Evolutionary conservation across 2,113 vertebrate species (phyloP).

Genomic region (Marcusenius ussheri): DNA sequence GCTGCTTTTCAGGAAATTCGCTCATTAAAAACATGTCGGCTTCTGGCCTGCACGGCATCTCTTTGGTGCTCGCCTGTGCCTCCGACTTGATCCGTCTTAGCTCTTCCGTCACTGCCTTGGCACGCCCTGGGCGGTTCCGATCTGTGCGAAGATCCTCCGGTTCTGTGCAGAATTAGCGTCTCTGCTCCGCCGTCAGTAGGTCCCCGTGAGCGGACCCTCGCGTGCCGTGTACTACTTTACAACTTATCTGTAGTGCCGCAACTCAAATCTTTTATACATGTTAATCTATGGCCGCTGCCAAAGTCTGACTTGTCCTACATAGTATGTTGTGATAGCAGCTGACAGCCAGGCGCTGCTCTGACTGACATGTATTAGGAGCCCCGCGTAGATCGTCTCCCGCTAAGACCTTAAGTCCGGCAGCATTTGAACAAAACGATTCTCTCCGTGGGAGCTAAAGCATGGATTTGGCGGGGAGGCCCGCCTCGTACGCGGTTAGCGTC

Average conservation of each 20-base stretch:
- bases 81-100: background rate
- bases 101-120: background rate
- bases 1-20: background rate
- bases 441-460: background rate
- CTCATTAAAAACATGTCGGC: background rate
- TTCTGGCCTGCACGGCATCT: background rate
- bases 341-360: background rate
- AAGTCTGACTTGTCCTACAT: background rate
- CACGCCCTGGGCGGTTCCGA: background rate
- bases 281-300: background rate
- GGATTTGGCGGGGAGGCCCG: background rate
- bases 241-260: background rate
- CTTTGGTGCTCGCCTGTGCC: background rate
- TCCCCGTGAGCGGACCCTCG: background rate
- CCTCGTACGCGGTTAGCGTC: background rate
- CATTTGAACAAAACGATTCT: slow-evolving; percentile 1
- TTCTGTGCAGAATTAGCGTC: background rate
- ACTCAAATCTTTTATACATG: slow-evolving; percentile 11
- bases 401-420: slow-evolving; percentile 8
- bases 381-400: background rate
- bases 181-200: background rate
- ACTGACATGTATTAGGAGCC: background rate
- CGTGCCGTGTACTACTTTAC: background rate
- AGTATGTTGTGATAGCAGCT: background rate
- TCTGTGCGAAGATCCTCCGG: background rate